Evolutionary conservation across 2,888 invertebrate species (phyloP), one percentile per base, ranked within the genome.

Genomic region (Limenitis camilla): DNA sequence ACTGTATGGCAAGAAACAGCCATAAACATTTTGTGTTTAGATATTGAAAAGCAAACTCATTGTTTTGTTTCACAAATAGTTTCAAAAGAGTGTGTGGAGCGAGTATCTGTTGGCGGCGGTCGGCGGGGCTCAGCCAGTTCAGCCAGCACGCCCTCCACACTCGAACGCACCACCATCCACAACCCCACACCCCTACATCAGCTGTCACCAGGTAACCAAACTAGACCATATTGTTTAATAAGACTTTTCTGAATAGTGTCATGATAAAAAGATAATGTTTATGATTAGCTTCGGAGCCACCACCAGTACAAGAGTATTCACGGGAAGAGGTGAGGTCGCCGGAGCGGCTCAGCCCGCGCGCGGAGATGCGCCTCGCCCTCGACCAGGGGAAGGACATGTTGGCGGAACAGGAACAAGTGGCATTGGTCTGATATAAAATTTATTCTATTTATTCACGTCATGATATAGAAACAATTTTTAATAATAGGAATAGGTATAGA

Each of bases 341-440:
- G 73, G 78, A 79, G 74, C 82, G 84, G 66, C 89, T 91, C 87
- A 91, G 88, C 79, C 91, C 91, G 70, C 90, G 90, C 65, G 89
- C 91, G 79, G 91, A 91, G 87, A 91, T 91, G 91, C 89, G 91
- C 53, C 79, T 91, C 72, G 90, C 90, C 8, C 80, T 91, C 79
- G 85, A 86, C 64, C 83, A 82, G 78, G 88, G 88, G 72, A 83
- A 71, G 78, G 88, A 88, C 61, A 86, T 88, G 75, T 71, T 88
- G 67, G 87, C 81, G 66, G 87, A 88, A 51, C 88, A 88, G 80
- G 88, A 88, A 6, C 45, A 10, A 69, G 82, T 69, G 64, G 70
- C 77, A 51, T 85, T 80, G 84, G 85, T 84, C 33, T 49, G 44
- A n/a, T n/a, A n/a, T n/a, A n/a, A n/a, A n/a, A n/a, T n/a, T n/a